Evolutionary conservation across 2,797 vertebrate species (phyloP).

Genomic region (Tadarida brasiliensis): DNA sequence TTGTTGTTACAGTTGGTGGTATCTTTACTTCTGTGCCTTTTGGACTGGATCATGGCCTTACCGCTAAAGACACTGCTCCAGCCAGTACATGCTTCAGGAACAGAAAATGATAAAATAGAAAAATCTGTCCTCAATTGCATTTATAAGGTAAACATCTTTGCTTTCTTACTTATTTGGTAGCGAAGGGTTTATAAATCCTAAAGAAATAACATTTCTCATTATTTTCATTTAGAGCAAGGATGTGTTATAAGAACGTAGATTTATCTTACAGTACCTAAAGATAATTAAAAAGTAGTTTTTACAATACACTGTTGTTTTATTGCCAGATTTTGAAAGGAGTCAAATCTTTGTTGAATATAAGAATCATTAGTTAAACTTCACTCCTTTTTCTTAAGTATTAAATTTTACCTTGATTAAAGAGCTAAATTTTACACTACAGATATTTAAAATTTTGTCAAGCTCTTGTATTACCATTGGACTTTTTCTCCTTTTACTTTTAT

Average conservation of each 20-base stretch:
- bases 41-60: slow-evolving; percentile 99
- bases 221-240: slow-evolving; percentile 59
- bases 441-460: slow-evolving; percentile 2
- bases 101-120: slow-evolving; percentile 94
- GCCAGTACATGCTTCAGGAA: slow-evolving; percentile 90
- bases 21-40: slow-evolving; percentile 96
- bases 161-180: slow-evolving; percentile 61
- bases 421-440: slow-evolving; percentile 54
- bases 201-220: slow-evolving; percentile 52
- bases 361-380: slow-evolving; percentile 20
- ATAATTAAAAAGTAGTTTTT: slow-evolving; percentile 57
- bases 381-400: neutral
- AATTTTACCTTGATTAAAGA: slow-evolving; percentile 60
- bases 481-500: slow-evolving; percentile 11
- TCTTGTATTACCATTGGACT: slow-evolving; percentile 10
- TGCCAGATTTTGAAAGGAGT: slow-evolving; percentile 52
- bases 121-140: slow-evolving; percentile 97
- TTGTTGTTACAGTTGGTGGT: slow-evolving; percentile 94
- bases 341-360: slow-evolving; percentile 37
- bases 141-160: slow-evolving; percentile 93
- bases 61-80: slow-evolving; percentile 95
- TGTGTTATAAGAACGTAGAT: slow-evolving; percentile 40
- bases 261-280: neutral
- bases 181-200: neutral
- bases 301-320: neutral